Base-by-base conservation (phyloP, 2,113 vertebrate species). In the Sylvia atricapilla region DNA sequence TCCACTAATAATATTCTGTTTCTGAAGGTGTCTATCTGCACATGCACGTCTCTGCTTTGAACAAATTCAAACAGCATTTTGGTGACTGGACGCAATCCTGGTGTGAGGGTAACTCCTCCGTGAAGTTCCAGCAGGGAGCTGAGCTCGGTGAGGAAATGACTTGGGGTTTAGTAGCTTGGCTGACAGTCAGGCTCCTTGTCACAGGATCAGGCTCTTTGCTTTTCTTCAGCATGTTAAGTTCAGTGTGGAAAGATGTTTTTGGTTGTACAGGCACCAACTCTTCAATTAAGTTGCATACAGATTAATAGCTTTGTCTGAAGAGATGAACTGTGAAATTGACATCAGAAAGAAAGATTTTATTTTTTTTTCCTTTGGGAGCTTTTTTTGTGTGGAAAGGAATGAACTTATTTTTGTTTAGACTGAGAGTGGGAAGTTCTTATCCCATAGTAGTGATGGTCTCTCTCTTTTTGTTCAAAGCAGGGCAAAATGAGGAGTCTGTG, bases 191-290 rank as follows among this genome's bases (percentile, higher is more conserved):
- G 20, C 33, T 56, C 50, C 43, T 39, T 2, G 2, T 79, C 13
- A 21, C 20, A 37, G 22, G 24, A 35, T 68, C 39, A 41, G 30
- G 39, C n/a, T 75, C 46, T 81, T 60, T 67, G 16, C 37, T 87
- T 76, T 69, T 23, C 28, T 62, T 46, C 15, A 31, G 23, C 35
- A 8, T 11, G 4, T 44, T 13, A 49, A 22, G 37, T 56, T 87
- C 11, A 3, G 58, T 18, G 23, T 81, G 43, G 43, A 64, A 72
- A 31, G 58, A 25, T 44, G n/a, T 41, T 39, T 33, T 49, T 52
- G 66, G 20, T 49, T 89, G 7, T n/a, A 25, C 0, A 0, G 20
- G 17, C 23, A 31, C 43, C 0, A 2, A 13, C 17, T 37, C 27
- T 27, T 4, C 5, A 27, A 77, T n/a, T 69, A 52, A 62, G 33